Conservation (phyloP, 2,888 invertebrate species). For the Poecilobothrus nobilitatus region DNA sequence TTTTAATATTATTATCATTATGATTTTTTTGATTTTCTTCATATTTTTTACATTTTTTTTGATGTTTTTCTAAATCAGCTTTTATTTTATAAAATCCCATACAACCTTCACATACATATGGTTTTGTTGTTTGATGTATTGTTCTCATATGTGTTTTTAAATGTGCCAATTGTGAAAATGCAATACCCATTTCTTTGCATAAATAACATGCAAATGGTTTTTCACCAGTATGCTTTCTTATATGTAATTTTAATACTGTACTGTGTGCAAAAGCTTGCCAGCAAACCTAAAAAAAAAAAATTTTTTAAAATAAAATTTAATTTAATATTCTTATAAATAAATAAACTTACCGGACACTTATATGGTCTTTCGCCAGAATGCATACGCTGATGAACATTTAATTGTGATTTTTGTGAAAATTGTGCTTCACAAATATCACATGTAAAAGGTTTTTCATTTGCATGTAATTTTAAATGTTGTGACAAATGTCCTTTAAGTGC, state of each 20-base stretch:
- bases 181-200: constrained; percentile 54
- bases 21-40: constrained; percentile 14
- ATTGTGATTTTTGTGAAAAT: constrained; percentile 75
- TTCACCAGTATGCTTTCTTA: constrained; percentile 75
- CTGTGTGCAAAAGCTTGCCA: constrained; percentile 71
- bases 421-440: constrained; percentile 70
- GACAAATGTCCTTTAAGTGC: constrained; percentile 71
- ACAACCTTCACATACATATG: constrained; percentile 69
- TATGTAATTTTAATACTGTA: constrained; percentile 74
- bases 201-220: constrained; percentile 68
- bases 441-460: constrained; percentile 60
- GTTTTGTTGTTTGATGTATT: constrained; percentile 69
- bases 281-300: constrained; percentile 22
- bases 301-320: background rate
- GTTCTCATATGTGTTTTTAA: constrained; percentile 82
- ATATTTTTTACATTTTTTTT: constrained; percentile 44
- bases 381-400: constrained; percentile 74
- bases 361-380: constrained; percentile 80
- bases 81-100: constrained; percentile 67
- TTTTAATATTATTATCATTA: constrained; percentile 13
- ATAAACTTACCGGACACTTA: constrained; percentile 57
- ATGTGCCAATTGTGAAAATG: constrained; percentile 75
- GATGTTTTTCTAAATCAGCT: constrained; percentile 60
- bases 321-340: background rate
- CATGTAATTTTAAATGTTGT: constrained; percentile 69